A percentile compares a stretch with the other conserved stretches of the same genome.
Evolutionary conservation across 2,797 vertebrate species (phyloP).

Genomic region (Danio aesculapii): DNA sequence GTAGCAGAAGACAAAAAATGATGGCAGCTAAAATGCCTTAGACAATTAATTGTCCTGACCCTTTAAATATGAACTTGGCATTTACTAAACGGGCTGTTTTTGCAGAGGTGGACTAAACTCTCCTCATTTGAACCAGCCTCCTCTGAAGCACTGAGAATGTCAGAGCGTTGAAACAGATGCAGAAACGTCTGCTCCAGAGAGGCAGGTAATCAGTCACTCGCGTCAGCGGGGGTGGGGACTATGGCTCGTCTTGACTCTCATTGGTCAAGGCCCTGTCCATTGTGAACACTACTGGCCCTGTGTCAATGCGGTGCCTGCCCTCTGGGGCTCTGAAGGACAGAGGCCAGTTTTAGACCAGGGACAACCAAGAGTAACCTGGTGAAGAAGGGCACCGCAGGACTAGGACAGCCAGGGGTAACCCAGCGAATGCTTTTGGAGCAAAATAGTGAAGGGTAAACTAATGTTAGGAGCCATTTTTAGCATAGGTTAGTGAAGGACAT

Average conservation of each 20-base stretch:
- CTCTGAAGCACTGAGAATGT: not conserved
- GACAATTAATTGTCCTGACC: constrained; percentile 13
- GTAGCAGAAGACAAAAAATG: not conserved
- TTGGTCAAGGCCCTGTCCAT: constrained; percentile 33
- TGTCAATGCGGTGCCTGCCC: constrained; percentile 22
- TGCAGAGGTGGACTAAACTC: constrained; percentile 1
- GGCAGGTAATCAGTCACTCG: constrained; percentile 43
- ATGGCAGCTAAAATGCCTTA: not conserved
- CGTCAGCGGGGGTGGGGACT: constrained; percentile 24
- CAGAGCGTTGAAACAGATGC: constrained; percentile 26
- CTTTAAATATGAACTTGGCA: constrained; percentile 34
- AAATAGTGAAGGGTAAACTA: constrained; percentile 50
- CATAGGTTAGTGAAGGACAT: constrained; percentile 49
- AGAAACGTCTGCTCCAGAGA: constrained; percentile 10
- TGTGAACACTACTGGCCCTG: constrained; percentile 11
- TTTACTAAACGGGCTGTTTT: constrained; percentile 28
- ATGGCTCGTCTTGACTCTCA: constrained; percentile 23
- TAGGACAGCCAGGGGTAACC: constrained; percentile 44
- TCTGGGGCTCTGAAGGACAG: constrained; percentile 23
- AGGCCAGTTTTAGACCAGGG: constrained; percentile 30
- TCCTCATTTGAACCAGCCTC: not conserved
- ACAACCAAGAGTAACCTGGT: constrained; percentile 35
- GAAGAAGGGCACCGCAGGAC: constrained; percentile 42
- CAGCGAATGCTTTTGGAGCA: constrained; percentile 25
- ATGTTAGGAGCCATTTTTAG: constrained; percentile 50